phyloP scores from a whole-genome alignment of 2,113 vertebrate species.

The Zingel zingel region DNA sequence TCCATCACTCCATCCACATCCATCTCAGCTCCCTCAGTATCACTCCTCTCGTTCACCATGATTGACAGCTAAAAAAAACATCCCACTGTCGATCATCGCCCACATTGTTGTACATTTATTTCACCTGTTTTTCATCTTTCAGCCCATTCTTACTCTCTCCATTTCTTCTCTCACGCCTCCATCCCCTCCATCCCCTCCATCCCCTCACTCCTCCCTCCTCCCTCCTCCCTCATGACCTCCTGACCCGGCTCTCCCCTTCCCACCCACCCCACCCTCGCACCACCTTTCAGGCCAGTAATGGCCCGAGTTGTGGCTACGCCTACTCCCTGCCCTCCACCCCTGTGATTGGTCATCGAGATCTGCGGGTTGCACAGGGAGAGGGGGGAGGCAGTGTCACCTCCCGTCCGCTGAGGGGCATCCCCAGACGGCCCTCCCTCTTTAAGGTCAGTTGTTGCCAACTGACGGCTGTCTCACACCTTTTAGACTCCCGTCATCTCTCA shows the following conservation, averaged over 20 bases:
- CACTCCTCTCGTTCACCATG: background rate
- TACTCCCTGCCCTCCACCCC: conserved; percentile 96
- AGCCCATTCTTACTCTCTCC: conserved; percentile 54
- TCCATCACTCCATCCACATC: conserved; percentile 27
- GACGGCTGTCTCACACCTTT: conserved; percentile 4
- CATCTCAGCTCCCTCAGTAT: conserved; percentile 24
- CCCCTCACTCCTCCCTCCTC: too few relatives aligned
- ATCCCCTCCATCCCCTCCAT: background rate
- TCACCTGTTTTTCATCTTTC: conserved; percentile 21
- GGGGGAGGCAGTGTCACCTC: conserved; percentile 83
- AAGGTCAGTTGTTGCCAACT: conserved; percentile 83
- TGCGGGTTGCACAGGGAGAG: conserved; percentile 85
- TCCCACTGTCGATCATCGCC: conserved; percentile 23
- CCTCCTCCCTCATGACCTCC: conserved; percentile 27
- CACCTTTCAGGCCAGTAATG: conserved; percentile 89
- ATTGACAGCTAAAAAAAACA: conserved; percentile 1
- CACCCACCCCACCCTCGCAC: background rate
- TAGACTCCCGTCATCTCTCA: conserved; percentile 25
- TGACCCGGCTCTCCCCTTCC: background rate
- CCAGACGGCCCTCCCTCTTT: conserved; percentile 95
- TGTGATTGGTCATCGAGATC: conserved; percentile 92
- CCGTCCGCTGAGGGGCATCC: conserved; percentile 87
- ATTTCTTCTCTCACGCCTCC: conserved; percentile 30
- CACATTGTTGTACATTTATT: background rate
- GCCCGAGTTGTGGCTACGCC: conserved; percentile 90